Evolutionary conservation across 2,113 vertebrate genomes (phyloP).

Genomic region (Hemichromis elongatus): DNA sequence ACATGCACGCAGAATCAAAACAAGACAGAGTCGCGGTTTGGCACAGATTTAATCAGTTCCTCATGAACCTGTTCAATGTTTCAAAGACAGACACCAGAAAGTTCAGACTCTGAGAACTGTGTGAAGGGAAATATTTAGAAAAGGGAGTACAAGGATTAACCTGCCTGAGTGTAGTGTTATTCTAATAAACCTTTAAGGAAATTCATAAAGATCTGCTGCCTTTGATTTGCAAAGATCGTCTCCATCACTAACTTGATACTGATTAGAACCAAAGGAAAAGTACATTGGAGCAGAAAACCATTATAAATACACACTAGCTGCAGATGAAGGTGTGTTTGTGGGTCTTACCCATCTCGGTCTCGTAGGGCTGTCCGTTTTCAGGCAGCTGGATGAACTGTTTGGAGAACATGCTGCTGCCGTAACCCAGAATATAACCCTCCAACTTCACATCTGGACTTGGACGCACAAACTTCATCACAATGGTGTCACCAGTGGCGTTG

Average conservation of each 20-base stretch:
- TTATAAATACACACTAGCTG: background rate
- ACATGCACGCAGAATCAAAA: background rate
- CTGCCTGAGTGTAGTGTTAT: background rate
- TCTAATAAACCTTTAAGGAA: background rate
- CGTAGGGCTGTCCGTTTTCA: conserved; percentile 76
- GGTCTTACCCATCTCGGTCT: conserved; percentile 85
- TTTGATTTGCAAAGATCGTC: background rate
- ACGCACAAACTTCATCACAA: conserved; percentile 85
- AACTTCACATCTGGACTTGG: conserved; percentile 80
- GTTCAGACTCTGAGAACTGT: background rate
- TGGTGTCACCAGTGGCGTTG: conserved; percentile 86
- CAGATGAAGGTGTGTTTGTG: background rate
- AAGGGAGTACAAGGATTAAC: background rate
- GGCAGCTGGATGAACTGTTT: conserved; percentile 90
- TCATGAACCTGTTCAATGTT: background rate
- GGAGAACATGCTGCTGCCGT: conserved; percentile 84
- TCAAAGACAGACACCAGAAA: background rate
- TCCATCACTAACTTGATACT: background rate
- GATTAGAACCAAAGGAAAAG: background rate
- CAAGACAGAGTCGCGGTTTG: background rate
- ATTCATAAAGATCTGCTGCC: background rate
- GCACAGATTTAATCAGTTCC: background rate
- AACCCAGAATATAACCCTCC: conserved; percentile 90
- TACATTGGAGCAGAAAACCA: background rate
- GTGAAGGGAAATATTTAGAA: too few relatives aligned